Percentiles rank a stretch among this genome's conserved stretches.
phyloP scores from a whole-genome alignment of 2,113 vertebrate species.

The Colossoma macropomum region DNA sequence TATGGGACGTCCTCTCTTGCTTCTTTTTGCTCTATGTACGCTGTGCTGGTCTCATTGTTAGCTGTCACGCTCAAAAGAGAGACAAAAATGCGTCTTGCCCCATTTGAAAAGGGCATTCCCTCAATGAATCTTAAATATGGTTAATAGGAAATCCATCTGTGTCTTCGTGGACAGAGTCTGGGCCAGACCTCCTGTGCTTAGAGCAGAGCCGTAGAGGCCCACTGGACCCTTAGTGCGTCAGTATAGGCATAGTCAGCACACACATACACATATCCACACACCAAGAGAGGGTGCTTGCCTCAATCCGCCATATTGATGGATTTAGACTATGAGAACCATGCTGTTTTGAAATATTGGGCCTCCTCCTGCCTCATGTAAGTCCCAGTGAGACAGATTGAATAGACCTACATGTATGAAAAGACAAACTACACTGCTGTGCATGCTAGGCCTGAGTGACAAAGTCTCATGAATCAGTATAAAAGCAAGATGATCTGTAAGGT shows the following conservation, averaged over 20 bases:
- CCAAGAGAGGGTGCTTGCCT: not conserved
- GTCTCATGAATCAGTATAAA: not conserved
- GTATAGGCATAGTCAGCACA: slow-evolving; percentile 3
- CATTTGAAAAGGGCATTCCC: slow-evolving; percentile 34
- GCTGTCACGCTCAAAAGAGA: slow-evolving; percentile 40
- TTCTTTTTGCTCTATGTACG: too few relatives aligned
- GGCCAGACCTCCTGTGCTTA: slow-evolving; percentile 15
- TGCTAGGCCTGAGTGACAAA: not conserved
- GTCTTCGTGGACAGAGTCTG: slow-evolving; percentile 21
- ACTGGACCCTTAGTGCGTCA: slow-evolving; percentile 12
- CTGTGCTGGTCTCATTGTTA: slow-evolving; percentile 3
- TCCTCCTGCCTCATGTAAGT: slow-evolving; percentile 6
- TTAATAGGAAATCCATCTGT: slow-evolving; percentile 53
- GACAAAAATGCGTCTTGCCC: slow-evolving; percentile 41
- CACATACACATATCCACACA: slow-evolving; percentile 1
- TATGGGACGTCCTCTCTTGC: not conserved
- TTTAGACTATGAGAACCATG: slow-evolving; percentile 42
- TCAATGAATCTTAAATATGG: slow-evolving; percentile 43
- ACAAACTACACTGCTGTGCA: not conserved
- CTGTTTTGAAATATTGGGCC: slow-evolving; percentile 37
- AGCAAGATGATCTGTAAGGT: not conserved
- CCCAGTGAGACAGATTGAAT: slow-evolving; percentile 15
- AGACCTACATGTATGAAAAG: slow-evolving; percentile 13
- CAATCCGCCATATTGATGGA: slow-evolving; percentile 31
- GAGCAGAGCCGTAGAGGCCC: slow-evolving; percentile 9